Conservation (phyloP, 1,140 invertebrate species). For the Drosophila rhopaloa region DNA sequence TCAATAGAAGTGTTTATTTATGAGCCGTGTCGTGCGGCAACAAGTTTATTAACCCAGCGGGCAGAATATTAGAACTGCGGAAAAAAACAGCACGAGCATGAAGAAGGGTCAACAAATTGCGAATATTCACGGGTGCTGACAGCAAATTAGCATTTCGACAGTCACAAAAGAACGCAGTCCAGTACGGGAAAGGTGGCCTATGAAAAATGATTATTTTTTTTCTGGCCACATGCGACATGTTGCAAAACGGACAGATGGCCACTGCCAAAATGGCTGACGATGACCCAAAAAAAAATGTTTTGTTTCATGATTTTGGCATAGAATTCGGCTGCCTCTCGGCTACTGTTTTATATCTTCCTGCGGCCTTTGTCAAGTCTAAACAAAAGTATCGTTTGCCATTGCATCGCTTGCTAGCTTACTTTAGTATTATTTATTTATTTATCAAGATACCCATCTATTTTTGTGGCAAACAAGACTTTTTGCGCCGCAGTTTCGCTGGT, state of each 20-base stretch:
- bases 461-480: constrained; percentile 35
- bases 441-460: constrained; percentile 33
- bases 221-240: constrained; percentile 40
- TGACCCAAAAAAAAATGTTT: constrained; percentile 46
- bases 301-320: constrained; percentile 39
- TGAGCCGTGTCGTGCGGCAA: constrained; percentile 48
- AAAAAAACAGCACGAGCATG: constrained; percentile 17
- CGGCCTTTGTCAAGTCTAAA: constrained; percentile 51
- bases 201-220: constrained; percentile 20
- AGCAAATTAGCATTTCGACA: constrained; percentile 51
- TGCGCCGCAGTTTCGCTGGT: constrained; percentile 35
- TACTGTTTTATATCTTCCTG: constrained; percentile 53
- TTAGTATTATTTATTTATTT: constrained; percentile 51
- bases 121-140: constrained; percentile 57
- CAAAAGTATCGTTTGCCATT: constrained; percentile 34
- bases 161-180: constrained; percentile 17
- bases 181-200: constrained; percentile 21
- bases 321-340: constrained; percentile 12
- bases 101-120: constrained; percentile 55
- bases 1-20: constrained; percentile 70
- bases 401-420: constrained; percentile 24
- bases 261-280: constrained; percentile 27
- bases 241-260: constrained; percentile 11
- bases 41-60: constrained; percentile 74
- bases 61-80: constrained; percentile 31